phyloP scores from a whole-genome alignment of 2,113 vertebrate genomes.

The Sceloporus tristichus region DNA sequence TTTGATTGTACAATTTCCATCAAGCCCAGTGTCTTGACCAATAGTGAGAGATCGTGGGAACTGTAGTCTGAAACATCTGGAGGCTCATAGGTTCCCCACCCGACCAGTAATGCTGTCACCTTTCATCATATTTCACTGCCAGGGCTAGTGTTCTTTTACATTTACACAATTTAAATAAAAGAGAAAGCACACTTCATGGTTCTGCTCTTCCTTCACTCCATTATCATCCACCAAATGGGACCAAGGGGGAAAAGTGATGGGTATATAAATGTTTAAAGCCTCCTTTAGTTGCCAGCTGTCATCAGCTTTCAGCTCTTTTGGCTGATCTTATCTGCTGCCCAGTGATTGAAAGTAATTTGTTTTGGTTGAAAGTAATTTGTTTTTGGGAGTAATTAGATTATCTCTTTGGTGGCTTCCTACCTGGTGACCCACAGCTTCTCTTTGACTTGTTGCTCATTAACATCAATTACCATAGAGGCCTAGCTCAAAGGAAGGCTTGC shows the following conservation, averaged over 20 bases:
- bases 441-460: conserved; percentile 70
- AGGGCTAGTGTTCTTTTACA: conserved; percentile 5
- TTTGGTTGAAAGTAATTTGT: conserved; percentile 80
- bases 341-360: conserved; percentile 78
- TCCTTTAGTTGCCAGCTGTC: conserved; percentile 64
- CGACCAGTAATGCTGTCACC: too few relatives aligned
- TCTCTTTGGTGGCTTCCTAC: conserved; percentile 73
- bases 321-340: conserved; percentile 71
- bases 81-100: too few relatives aligned
- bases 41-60: not conserved
- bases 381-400: conserved; percentile 76
- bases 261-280: conserved; percentile 65
- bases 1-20: not conserved
- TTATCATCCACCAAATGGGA: conserved; percentile 70
- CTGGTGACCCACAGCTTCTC: conserved; percentile 72
- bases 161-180: conserved; percentile 62
- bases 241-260: conserved; percentile 65
- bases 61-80: too few relatives aligned
- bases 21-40: not conserved
- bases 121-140: conserved; percentile 27
- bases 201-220: conserved; percentile 73
- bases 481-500: conserved; percentile 72
- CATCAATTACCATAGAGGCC: conserved; percentile 78
- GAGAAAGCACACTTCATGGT: conserved; percentile 60
- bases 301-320: conserved; percentile 58